These are phyloP conservation scores for Lagocephalus sceleratus DNA, from an alignment of 2,797 vertebrate species.

Conservation along the genomic window DNA sequence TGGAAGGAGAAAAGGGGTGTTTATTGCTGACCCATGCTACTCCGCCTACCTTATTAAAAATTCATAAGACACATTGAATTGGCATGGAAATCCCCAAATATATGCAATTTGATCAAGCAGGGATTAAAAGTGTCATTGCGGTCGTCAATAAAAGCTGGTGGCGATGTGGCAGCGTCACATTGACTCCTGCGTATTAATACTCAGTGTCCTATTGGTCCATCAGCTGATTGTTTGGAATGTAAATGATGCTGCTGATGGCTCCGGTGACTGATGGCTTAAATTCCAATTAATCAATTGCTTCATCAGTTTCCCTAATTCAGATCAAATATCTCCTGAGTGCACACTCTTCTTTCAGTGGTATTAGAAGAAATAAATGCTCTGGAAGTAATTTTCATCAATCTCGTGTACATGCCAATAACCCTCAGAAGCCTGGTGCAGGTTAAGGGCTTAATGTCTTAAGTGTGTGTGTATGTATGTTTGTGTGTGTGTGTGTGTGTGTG, in stretches of 20 bases:
- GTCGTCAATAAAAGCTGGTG: conserved; percentile 80
- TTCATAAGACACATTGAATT: conserved; percentile 76
- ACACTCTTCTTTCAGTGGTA: conserved; percentile 82
- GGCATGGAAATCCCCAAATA: conserved; percentile 77
- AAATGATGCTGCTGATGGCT: conserved; percentile 94
- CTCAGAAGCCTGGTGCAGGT: conserved; percentile 68
- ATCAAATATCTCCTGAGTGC: conserved; percentile 95
- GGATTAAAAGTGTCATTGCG: conserved; percentile 81
- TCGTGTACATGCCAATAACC: conserved; percentile 83
- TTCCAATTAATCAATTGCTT: conserved; percentile 99
- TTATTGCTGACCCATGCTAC: conserved; percentile 24
- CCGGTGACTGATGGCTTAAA: conserved; percentile 96
- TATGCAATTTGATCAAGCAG: conserved; percentile 76
- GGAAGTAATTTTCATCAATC: conserved; percentile 91
- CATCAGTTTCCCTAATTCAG: conserved; percentile 97
- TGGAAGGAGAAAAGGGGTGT: conserved; percentile 28
- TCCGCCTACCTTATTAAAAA: conserved; percentile 71
- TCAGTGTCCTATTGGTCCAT: conserved; percentile 83
- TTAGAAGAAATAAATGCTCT: conserved; percentile 92
- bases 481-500: conserved; percentile 8
- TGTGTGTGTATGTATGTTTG: conserved; percentile 48
- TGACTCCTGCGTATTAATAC: conserved; percentile 88
- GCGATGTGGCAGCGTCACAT: conserved; percentile 78
- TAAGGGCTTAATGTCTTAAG: conserved; percentile 78
- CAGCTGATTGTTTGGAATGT: conserved; percentile 97